A percentile compares a stretch with the other conserved stretches of the same genome.
Conservation (phyloP, 2,888 invertebrate genomes). For the Spilarctia lutea region DNA sequence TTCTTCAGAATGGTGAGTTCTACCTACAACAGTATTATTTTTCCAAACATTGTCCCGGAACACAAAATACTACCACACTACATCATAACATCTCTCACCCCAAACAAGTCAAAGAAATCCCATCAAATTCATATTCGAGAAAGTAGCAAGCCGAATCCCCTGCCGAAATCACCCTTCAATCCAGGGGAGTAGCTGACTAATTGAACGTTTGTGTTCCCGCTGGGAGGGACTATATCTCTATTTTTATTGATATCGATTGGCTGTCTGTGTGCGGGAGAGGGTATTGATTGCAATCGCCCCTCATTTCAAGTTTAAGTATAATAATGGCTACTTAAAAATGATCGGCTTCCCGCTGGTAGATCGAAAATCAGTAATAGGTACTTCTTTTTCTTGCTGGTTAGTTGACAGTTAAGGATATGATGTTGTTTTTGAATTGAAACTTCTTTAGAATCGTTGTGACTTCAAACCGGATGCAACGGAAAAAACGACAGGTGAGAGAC, state of each 20-base stretch:
- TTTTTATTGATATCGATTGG: conserved; percentile 35
- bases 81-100: background rate
- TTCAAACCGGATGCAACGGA: too few relatives aligned
- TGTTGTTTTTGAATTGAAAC: too few relatives aligned
- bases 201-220: conserved; percentile 43
- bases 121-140: conserved; percentile 11
- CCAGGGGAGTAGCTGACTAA: conserved; percentile 36
- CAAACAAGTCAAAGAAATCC: background rate
- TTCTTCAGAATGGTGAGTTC: too few relatives aligned
- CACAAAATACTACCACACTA: background rate
- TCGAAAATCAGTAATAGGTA: background rate
- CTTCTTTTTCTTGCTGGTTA: background rate
- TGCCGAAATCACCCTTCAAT: conserved; percentile 21
- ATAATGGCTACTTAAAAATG: background rate
- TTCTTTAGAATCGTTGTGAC: too few relatives aligned
- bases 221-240: conserved; percentile 38
- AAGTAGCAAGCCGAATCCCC: conserved; percentile 17
- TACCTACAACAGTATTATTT: background rate
- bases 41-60: background rate
- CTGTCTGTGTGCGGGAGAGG: conserved; percentile 30
- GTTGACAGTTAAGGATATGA: background rate
- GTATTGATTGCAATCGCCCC: conserved; percentile 48
- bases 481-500: too few relatives aligned
- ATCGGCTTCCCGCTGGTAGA: background rate
- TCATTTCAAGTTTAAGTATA: background rate